These are phyloP conservation scores for Andinoacara biseriatus DNA, from an alignment of 2,113 vertebrate species.

Conservation along the genomic window DNA sequence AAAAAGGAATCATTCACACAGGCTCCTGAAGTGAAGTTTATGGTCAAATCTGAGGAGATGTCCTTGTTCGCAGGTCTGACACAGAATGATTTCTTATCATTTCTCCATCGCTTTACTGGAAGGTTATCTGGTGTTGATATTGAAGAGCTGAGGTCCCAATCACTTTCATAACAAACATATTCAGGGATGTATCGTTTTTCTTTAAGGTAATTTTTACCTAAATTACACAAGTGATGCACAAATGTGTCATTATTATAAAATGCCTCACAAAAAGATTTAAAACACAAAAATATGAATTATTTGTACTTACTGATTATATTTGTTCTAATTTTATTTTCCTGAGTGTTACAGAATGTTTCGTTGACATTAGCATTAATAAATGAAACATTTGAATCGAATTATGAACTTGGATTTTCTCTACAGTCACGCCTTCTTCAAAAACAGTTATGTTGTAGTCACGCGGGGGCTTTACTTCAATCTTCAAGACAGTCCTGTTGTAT, in stretches of 20 bases:
- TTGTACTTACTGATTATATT: not conserved
- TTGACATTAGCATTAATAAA: fast-evolving
- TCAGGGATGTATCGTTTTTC: fast-evolving
- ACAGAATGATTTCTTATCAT: not conserved
- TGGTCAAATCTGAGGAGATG: slow-evolving; percentile 23
- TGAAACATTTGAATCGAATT: fast-evolving
- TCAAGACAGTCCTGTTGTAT: not conserved
- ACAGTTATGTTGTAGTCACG: fast-evolving
- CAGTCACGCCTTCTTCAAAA: fast-evolving
- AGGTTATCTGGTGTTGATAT: fast-evolving
- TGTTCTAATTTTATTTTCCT: fast-evolving
- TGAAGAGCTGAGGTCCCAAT: slow-evolving; percentile 22
- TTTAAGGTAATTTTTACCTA: not conserved
- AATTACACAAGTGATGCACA: slow-evolving; percentile 24
- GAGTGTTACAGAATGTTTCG: fast-evolving
- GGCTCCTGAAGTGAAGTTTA: not conserved
- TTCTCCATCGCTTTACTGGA: fast-evolving
- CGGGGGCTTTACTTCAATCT: not conserved
- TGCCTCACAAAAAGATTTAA: not conserved
- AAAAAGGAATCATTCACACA: fast-evolving
- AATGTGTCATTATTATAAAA: not conserved
- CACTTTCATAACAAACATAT: slow-evolving; percentile 13
- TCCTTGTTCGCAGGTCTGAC: not conserved
- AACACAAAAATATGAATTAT: not conserved
- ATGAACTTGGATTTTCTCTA: fast-evolving